Conservation (phyloP, 2,888 invertebrate genomes). For the Lordiphosa fenestrarum region DNA sequence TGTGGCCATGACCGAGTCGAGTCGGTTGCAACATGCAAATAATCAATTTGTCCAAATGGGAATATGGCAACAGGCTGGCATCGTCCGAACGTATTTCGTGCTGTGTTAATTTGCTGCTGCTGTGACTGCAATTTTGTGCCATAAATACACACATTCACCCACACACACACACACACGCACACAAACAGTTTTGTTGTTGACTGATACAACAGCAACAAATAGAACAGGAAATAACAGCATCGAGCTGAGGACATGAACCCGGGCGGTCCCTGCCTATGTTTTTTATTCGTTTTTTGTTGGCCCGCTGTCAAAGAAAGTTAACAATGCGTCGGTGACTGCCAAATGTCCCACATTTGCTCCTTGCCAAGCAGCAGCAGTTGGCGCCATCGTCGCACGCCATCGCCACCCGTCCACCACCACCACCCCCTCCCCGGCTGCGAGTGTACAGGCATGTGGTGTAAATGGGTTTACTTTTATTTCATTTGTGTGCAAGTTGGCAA, state of each 20-base stretch:
- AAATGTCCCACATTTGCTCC: conserved; percentile 68
- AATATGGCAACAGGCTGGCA: conserved; percentile 63
- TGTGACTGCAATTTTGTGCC: conserved; percentile 67
- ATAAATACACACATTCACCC: conserved; percentile 53
- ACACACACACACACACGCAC: conserved; percentile 11
- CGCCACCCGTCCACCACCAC: not conserved
- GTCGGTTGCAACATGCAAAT: conserved; percentile 47
- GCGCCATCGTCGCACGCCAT: conserved; percentile 33
- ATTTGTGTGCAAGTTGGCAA: conserved; percentile 52
- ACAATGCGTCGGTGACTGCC: conserved; percentile 64
- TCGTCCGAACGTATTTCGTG: conserved; percentile 36
- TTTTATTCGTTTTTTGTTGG: conserved; percentile 43
- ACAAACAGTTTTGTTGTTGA: conserved; percentile 20
- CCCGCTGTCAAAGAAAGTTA: conserved; percentile 70
- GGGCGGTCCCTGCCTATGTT: conserved; percentile 21
- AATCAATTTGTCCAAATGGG: conserved; percentile 62
- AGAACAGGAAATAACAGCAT: conserved; percentile 10
- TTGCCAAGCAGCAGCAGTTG: conserved; percentile 52
- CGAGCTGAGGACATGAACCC: conserved; percentile 38
- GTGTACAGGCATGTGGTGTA: conserved; percentile 55
- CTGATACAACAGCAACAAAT: conserved; percentile 35
- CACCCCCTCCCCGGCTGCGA: not conserved
- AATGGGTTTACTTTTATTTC: conserved; percentile 75
- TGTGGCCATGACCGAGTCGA: conserved; percentile 38
- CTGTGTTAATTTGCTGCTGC: conserved; percentile 72